A percentile compares a stretch with the other conserved stretches of the same genome.
These are phyloP conservation scores for Rousettus leschenaultii DNA, from an alignment of 2,113 vertebrate species.

Conservation along the genomic window DNA sequence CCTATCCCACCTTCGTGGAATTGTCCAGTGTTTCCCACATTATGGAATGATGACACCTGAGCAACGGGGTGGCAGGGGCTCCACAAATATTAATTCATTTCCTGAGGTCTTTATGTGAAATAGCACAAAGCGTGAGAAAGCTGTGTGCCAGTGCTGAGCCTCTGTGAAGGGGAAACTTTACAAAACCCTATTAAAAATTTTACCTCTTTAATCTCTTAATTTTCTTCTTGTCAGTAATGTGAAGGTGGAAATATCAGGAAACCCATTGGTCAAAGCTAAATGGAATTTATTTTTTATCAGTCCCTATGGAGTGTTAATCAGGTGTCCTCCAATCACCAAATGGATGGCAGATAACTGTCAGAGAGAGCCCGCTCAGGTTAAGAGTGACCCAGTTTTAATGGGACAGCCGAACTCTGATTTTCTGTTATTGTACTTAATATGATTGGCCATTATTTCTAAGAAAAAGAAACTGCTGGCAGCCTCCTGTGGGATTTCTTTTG, in stretches of 20 bases:
- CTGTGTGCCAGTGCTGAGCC: accelerated
- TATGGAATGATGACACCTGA: neutral
- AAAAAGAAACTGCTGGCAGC: neutral
- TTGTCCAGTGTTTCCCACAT: neutral
- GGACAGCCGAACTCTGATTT: conserved; percentile 22
- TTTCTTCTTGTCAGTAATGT: neutral
- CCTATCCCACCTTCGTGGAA: neutral
- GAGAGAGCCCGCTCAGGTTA: neutral
- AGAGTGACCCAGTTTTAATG: conserved; percentile 6
- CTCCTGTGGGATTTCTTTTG: neutral
- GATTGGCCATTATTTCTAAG: conserved; percentile 42
- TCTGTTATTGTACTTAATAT: neutral
- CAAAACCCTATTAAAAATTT: neutral
- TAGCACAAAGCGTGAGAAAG: accelerated
- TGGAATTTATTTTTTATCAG: neutral
- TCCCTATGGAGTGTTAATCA: neutral
- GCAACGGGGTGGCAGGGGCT: accelerated
- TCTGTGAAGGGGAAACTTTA: neutral
- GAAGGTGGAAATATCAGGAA: neutral
- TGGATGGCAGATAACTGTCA: neutral
- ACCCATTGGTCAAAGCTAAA: neutral
- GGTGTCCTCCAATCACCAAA: neutral
- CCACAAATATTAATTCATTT: neutral
- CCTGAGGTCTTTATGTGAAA: neutral
- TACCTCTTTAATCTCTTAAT: conserved; percentile 22